Evolutionary conservation across 1,140 invertebrate species (phyloP).

Genomic region (Hesperophylax magnus): DNA sequence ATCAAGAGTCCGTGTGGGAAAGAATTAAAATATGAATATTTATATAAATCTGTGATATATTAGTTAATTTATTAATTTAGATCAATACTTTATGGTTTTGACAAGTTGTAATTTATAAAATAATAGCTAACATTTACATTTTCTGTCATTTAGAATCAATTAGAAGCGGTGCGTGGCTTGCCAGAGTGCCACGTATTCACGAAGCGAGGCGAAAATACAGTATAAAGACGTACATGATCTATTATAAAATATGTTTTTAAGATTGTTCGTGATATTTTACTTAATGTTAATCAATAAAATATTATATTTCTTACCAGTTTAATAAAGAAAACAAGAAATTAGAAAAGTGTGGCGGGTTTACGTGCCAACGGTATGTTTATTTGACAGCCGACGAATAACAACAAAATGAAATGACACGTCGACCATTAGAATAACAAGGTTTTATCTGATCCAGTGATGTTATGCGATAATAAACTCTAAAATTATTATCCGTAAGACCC

Average conservation of each 20-base stretch:
- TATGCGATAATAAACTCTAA: too few relatives aligned
- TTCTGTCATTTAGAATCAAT: background rate
- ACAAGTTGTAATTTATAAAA: background rate
- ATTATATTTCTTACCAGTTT: slow-evolving; percentile 2
- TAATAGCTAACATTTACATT: background rate
- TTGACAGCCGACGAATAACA: slow-evolving; percentile 26
- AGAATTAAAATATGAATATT: background rate
- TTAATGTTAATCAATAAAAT: background rate
- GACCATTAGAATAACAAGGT: too few relatives aligned
- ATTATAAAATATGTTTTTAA: background rate
- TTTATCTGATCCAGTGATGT: too few relatives aligned
- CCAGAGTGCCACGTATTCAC: background rate
- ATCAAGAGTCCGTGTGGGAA: background rate
- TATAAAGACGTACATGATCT: background rate
- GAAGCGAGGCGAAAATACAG: background rate
- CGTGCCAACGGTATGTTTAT: slow-evolving; percentile 33
- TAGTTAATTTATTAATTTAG: background rate
- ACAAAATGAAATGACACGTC: slow-evolving; percentile 26
- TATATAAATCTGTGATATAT: background rate
- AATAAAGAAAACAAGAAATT: slow-evolving; percentile 21
- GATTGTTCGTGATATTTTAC: background rate
- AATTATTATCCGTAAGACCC: too few relatives aligned
- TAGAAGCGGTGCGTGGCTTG: background rate
- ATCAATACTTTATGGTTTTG: background rate
- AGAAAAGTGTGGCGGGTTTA: background rate